Evolutionary conservation across 2,113 vertebrate species (phyloP), one percentile per base, ranked within the genome.

Genomic region (Aphelocoma coerulescens): DNA sequence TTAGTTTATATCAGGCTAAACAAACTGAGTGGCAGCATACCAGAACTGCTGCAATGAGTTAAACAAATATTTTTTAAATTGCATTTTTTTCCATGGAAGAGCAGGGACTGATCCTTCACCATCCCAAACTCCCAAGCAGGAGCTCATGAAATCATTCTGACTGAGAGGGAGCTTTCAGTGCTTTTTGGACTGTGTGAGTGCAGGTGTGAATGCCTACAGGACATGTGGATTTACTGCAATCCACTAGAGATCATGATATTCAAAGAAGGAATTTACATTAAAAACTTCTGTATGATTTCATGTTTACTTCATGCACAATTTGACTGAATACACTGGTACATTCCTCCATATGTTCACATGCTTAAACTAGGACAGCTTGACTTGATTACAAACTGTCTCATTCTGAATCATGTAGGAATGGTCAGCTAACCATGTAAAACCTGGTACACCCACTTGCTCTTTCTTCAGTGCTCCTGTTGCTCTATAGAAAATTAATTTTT

Each of bases 191-290:
- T 18, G n/a, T 35, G 52, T 61, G 85, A 85, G 54, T 35, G 89
- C 91, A 94, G 74, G 87, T 95, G 92, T 67, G 84, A 92, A 71
- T 93, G 90, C 61, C 88, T 80, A 66, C 55, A 76, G 63, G 19
- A 73, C 58, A 43, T 26, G 43, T 4, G 6, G 87, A 75, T 85
- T 94, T 65, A 80, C 86, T 59, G 7, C 86, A 93, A 74, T 62
- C 76, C 91, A 63, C 86, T 51, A 16, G 92, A 89, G 88, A 94
- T 30, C 35, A 1, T 67, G 65, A 6, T 23, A 37, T 48, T 74
- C 67, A 48, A 80, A 67, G 71, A 82, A 92, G 88, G 90, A 95
- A 94, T 86, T 91, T 77, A 13, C 68, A 92, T 85, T 88, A 96
- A 83, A 59, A 30, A n/a, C 77, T 96, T 80, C 90, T 94, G 41